Evolutionary conservation across 2,888 invertebrate genomes (phyloP).

Genomic region (Eupeodes luniger): DNA sequence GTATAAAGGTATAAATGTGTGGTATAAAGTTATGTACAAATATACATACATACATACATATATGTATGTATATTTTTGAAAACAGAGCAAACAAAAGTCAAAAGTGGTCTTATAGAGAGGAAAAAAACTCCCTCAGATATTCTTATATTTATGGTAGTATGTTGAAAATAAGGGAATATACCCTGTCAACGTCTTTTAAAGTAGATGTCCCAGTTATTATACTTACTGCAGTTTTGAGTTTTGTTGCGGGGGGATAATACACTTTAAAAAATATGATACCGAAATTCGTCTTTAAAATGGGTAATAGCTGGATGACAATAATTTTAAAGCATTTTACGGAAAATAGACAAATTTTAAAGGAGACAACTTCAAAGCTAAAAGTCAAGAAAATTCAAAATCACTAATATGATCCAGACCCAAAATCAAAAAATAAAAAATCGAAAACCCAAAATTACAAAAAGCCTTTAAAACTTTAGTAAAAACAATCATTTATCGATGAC

Average conservation of each 20-base stretch:
- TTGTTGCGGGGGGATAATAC: not conserved
- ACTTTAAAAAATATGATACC: not conserved
- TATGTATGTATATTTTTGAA: not conserved
- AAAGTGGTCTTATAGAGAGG: conserved; percentile 3
- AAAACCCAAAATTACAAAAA: no score
- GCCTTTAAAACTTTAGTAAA: no score
- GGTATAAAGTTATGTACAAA: not conserved
- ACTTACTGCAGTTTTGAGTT: not conserved
- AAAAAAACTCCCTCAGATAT: not conserved
- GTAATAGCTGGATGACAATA: no score
- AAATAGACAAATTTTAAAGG: no score
- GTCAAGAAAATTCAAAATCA: no score
- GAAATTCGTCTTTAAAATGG: no score
- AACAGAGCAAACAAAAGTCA: not conserved
- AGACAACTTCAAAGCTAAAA: no score
- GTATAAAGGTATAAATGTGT: not conserved
- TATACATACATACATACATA: not conserved
- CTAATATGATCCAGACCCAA: no score
- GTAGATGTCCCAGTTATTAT: conserved; percentile 45
- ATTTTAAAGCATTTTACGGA: no score
- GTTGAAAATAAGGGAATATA: conserved; percentile 20
- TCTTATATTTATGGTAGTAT: not conserved
- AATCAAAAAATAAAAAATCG: no score
- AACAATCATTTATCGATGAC: no score
- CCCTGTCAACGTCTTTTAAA: conserved; percentile 41